A percentile compares a stretch with the other conserved stretches of the same genome.
phyloP scores from a whole-genome alignment of 2,113 vertebrate species.

The Pseudopodoces humilis region DNA sequence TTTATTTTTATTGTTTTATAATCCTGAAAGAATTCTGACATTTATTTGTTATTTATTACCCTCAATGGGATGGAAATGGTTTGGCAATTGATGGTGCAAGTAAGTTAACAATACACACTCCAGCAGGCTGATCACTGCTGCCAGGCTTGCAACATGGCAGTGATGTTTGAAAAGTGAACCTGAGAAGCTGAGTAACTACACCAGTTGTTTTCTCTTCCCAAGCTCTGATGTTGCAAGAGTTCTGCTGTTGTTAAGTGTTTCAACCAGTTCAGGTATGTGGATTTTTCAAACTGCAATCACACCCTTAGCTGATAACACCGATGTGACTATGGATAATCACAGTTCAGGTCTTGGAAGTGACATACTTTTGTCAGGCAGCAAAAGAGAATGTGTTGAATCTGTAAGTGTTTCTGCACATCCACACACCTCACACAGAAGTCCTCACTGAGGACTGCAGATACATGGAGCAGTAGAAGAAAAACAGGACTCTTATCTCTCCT shows the following conservation, averaged over 20 bases:
- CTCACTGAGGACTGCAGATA: background rate
- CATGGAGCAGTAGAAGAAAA: background rate
- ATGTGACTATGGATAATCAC: background rate
- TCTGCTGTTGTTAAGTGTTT: background rate
- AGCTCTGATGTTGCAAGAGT: background rate
- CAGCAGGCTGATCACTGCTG: background rate
- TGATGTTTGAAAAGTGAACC: background rate
- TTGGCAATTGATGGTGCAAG: background rate
- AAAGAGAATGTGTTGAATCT: background rate
- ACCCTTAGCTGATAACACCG: background rate
- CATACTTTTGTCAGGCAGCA: background rate
- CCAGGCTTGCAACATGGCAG: background rate
- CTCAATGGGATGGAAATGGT: background rate
- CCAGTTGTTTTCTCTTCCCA: background rate
- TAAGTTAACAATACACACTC: background rate
- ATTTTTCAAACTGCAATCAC: background rate
- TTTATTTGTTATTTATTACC: background rate
- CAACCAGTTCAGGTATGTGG: background rate
- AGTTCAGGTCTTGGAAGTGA: background rate
- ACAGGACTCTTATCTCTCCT: background rate
- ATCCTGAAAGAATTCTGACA: background rate
- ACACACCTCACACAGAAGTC: background rate
- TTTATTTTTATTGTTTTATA: background rate
- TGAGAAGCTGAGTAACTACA: background rate
- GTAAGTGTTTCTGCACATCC: rapidly evolving